Percentiles rank a stretch among this genome's conserved stretches.
phyloP scores from a whole-genome alignment of 2,797 vertebrate genomes.

The Sciurus vulgaris region DNA sequence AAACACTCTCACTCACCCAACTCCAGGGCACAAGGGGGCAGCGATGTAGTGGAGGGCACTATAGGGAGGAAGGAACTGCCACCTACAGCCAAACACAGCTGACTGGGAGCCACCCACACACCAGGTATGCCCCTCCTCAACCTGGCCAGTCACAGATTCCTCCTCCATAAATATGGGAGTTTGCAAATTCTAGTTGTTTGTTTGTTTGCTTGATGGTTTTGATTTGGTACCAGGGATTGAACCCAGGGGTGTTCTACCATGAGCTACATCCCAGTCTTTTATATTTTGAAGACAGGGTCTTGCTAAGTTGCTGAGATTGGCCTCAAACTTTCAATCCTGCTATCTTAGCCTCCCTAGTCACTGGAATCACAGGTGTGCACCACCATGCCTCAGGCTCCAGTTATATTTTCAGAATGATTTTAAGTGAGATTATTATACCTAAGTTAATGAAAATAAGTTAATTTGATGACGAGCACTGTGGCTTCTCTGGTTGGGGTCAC shows the following conservation, averaged over 20 bases:
- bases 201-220: too few relatives aligned
- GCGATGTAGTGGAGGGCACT: background rate
- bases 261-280: background rate
- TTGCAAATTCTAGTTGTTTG: background rate
- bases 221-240: background rate
- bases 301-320: background rate
- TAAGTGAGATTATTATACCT: background rate
- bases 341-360: background rate
- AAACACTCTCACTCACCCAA: background rate
- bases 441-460: too few relatives aligned
- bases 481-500: background rate
- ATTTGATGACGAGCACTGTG: background rate
- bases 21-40: rapidly evolving
- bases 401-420: background rate
- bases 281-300: background rate
- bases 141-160: too few relatives aligned
- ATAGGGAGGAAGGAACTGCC: background rate
- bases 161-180: background rate
- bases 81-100: rapidly evolving
- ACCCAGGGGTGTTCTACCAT: background rate
- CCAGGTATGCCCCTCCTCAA: too few relatives aligned
- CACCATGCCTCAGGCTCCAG: background rate
- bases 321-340: background rate
- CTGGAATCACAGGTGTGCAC: background rate
- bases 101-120: background rate